Base-by-base conservation (phyloP, 2,888 invertebrate genomes). In the Linyphia triangularis region DNA sequence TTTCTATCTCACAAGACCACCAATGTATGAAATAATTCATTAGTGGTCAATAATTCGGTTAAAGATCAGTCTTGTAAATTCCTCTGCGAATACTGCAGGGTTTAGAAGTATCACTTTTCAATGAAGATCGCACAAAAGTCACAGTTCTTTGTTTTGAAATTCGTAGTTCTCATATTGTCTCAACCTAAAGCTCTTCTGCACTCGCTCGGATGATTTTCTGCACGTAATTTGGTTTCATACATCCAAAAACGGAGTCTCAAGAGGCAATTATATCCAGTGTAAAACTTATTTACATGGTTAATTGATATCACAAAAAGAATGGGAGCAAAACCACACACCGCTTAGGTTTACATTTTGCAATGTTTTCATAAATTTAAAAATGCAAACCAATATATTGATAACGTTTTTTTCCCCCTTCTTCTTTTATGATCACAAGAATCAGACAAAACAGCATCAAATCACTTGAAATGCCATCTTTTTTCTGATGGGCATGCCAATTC, bases 31-130 rank as follows among this genome's bases (percentile, higher is more conserved):
- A 77, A 51, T 67, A 79, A 81, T 22, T 67, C 70, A 70, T 72
- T 24, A 70, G 67, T 81, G 86, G 65, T 81, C 79, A 86, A 73
- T 86, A 86, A 86, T 86, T 86, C 86, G 86, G 86, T 65, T 81
- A 67, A 63, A 70, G 33, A 81, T 81, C 81, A 69, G 57, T 37
- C 59, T 81, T 81, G 37, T 16, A 69, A 37, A 69, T 24, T 30
- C 69, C 22, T 40, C 69, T 61, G 70, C 65, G 51, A 19, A 24
- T 67, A 24, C 19, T 51, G 79, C 59, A 81, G 59, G 37, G 33
- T 67, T 13, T 33, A 51, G 67, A 59, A 81, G 70, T 81, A 81
- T 81, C 81, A 81, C 81, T 59, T 59, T 70, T 81, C 40, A 70
- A 57, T 26, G 33, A 61, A 61, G 24, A 63, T 61, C 77, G 37